These are phyloP conservation scores for Rhopilema esculentum DNA, from an alignment of 30 jellyfish, hydroid and myxozoan genomes.

Conservation along the genomic window DNA sequence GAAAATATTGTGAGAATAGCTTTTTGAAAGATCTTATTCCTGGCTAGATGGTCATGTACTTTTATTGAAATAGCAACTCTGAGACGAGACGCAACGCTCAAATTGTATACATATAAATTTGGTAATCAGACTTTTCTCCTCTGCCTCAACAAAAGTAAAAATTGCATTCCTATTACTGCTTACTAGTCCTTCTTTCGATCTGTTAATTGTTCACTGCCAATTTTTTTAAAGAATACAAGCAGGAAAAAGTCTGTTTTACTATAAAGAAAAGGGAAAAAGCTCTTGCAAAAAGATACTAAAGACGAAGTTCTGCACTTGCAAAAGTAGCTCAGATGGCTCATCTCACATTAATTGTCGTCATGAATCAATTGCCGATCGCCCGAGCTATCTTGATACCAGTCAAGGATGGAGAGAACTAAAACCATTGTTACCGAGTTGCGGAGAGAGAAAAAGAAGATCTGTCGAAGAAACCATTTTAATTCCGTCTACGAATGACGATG, in stretches of 20 bases:
- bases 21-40: too few relatives aligned
- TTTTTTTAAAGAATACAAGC: slow-evolving; percentile 5
- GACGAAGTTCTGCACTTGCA: slow-evolving; percentile 38
- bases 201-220: too few relatives aligned
- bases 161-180: too few relatives aligned
- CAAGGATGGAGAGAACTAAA: slow-evolving; percentile 5
- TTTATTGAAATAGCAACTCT: too few relatives aligned
- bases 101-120: too few relatives aligned
- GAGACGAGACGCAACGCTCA: too few relatives aligned
- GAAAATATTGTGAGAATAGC: too few relatives aligned
- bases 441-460: neutral
- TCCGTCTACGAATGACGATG: slow-evolving; percentile 32
- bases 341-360: slow-evolving; percentile 7
- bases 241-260: slow-evolving; percentile 66
- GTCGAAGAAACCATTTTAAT: neutral
- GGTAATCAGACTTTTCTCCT: too few relatives aligned
- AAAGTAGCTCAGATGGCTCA: neutral
- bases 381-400: neutral
- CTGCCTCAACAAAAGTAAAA: too few relatives aligned
- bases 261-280: neutral
- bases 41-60: too few relatives aligned
- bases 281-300: slow-evolving; percentile 1
- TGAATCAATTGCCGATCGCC: neutral
- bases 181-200: too few relatives aligned
- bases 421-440: neutral